phyloP scores from a whole-genome alignment of 1,140 invertebrate species.

The Myzus persicae region DNA sequence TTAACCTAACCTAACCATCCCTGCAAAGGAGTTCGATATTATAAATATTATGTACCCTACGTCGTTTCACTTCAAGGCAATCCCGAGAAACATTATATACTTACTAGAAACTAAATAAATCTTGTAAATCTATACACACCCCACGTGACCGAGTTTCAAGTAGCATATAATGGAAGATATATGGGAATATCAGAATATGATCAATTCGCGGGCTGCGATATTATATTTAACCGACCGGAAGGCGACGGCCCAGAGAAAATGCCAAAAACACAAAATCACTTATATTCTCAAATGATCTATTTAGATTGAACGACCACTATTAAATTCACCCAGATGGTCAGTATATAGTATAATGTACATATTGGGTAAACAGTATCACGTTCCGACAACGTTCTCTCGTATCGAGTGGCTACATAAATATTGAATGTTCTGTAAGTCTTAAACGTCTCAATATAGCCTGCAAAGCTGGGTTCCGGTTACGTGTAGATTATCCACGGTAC shows the following conservation, averaged over 20 bases:
- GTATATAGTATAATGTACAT: background rate
- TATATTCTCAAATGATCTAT: conserved; percentile 11
- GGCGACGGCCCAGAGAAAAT: background rate
- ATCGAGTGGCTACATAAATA: conserved; percentile 1
- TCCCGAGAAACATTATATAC: background rate
- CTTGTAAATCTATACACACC: background rate
- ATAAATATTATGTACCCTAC: background rate
- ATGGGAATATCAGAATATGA: background rate
- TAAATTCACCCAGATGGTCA: background rate
- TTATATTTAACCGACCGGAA: background rate
- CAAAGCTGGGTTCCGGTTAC: background rate
- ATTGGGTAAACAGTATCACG: background rate
- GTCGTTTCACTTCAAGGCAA: background rate
- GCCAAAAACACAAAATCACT: background rate
- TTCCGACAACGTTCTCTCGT: background rate
- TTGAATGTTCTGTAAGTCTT: background rate
- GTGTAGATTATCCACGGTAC: background rate
- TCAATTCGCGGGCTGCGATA: background rate
- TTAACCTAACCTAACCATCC: no score
- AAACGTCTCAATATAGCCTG: background rate
- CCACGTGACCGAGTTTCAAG: background rate
- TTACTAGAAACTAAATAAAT: no score
- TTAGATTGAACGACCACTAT: conserved; percentile 16
- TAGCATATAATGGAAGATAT: background rate
- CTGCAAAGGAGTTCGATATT: background rate